Percentiles rank a stretch among this genome's conserved stretches.
phyloP scores from a whole-genome alignment of 2,113 vertebrate species.

The Athene noctua region DNA sequence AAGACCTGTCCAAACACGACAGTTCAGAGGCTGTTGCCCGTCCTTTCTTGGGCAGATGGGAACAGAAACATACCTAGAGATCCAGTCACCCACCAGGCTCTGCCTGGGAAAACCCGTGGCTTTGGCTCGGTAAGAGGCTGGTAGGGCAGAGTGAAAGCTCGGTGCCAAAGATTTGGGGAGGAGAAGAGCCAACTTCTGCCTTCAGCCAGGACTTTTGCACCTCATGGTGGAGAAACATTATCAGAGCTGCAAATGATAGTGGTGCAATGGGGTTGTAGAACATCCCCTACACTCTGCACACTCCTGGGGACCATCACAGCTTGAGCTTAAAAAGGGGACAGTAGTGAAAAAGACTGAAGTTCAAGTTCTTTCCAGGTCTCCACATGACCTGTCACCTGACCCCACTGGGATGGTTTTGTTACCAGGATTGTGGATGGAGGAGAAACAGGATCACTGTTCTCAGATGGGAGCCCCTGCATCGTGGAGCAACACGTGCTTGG shows the following conservation, averaged over 20 bases:
- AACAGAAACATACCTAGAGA: not conserved
- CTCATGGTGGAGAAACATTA: not conserved
- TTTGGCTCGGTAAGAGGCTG: not conserved
- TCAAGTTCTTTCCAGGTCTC: not conserved
- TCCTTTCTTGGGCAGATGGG: not conserved
- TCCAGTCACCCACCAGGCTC: not conserved
- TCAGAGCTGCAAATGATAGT: fast-evolving
- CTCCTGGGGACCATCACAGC: not conserved
- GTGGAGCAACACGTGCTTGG: not conserved
- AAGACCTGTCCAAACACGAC: not conserved
- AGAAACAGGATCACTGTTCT: not conserved
- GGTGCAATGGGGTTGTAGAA: not conserved
- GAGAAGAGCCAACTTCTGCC: not conserved
- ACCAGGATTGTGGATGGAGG: fast-evolving
- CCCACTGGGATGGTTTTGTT: not conserved
- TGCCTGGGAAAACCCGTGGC: not conserved
- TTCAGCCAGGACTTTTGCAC: not conserved
- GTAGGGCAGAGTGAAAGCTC: not conserved
- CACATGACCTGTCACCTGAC: fast-evolving
- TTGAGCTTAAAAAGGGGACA: not conserved
- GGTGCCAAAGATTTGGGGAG: not conserved
- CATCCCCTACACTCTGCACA: not conserved
- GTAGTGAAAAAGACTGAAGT: not conserved
- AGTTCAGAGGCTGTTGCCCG: not conserved
- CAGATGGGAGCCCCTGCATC: fast-evolving